phyloP scores from a whole-genome alignment of 2,888 invertebrate species.

The Linyphia triangularis region DNA sequence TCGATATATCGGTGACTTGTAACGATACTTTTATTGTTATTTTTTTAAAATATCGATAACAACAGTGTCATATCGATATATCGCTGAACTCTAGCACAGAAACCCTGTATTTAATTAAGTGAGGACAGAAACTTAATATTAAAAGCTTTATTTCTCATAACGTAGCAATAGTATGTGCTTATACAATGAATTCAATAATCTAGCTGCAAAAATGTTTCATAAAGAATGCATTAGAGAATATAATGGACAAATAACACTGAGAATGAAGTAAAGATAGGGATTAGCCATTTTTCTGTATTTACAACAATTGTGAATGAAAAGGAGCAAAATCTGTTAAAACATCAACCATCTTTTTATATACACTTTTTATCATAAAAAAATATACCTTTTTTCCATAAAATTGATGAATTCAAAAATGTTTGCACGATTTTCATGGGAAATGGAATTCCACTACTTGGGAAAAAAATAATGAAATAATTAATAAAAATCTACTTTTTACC shows the following conservation, averaged over 20 bases:
- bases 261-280: constrained; percentile 12
- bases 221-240: constrained; percentile 27
- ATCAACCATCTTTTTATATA: constrained; percentile 44
- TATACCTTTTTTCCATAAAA: constrained; percentile 44
- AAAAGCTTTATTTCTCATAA: constrained; percentile 4
- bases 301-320: constrained; percentile 34
- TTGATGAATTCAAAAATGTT: not conserved
- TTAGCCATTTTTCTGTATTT: constrained; percentile 19
- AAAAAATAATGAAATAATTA: not conserved
- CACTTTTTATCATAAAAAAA: constrained; percentile 45
- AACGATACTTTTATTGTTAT: too few species aligned
- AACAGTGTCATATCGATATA: too few species aligned
- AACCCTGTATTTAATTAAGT: too few species aligned
- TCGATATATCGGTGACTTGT: too few species aligned
- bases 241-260: constrained; percentile 20
- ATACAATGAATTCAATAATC: constrained; percentile 30
- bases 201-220: constrained; percentile 35
- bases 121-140: too few species aligned
- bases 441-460: not conserved
- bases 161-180: constrained; percentile 25
- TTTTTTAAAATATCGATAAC: too few species aligned
- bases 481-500: not conserved
- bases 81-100: too few species aligned
- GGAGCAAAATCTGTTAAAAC: constrained; percentile 45
- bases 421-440: constrained; percentile 16